These are phyloP conservation scores for Amphipyra berbera DNA, from an alignment of 2,888 invertebrate species.

Conservation along the genomic window DNA sequence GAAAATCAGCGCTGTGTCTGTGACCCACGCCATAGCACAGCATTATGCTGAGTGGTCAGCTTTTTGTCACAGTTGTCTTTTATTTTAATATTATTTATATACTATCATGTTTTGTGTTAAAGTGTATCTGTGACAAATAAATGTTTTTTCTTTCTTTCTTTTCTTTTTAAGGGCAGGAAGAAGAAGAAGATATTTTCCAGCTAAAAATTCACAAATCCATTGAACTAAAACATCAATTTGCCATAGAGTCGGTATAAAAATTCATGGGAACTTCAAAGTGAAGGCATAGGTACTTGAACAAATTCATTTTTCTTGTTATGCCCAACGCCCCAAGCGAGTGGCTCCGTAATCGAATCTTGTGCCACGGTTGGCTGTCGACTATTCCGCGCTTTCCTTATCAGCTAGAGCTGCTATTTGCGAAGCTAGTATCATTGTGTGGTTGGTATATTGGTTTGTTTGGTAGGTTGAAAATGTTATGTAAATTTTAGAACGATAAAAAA, in stretches of 20 bases:
- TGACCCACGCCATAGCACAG: no score
- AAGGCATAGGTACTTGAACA: constrained; percentile 62
- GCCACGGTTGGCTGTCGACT: constrained; percentile 37
- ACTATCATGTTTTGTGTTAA: no score
- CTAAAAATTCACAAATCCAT: constrained; percentile 15
- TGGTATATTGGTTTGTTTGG: constrained; percentile 13
- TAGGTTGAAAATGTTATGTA: constrained; percentile 16
- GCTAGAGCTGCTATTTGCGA: constrained; percentile 25
- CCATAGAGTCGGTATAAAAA: constrained; percentile 49
- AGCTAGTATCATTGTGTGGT: not conserved
- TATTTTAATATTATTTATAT: no score
- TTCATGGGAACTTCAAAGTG: constrained; percentile 53
- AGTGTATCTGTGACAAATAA: no score
- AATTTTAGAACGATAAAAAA: not conserved
- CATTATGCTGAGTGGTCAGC: no score
- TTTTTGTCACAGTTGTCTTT: no score
- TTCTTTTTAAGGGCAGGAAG: no score
- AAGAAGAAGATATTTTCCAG: no score
- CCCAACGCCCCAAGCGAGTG: constrained; percentile 66
- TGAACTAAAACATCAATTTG: constrained; percentile 20
- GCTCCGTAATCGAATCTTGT: constrained; percentile 71
- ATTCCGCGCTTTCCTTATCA: constrained; percentile 31
- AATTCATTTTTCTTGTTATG: constrained; percentile 78
- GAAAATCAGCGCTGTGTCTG: no score
- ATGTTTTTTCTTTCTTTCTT: no score